Percentiles rank a stretch among this genome's conserved stretches.
phyloP scores from a whole-genome alignment of 2,797 vertebrate species.

The Coregonus sp. region DNA sequence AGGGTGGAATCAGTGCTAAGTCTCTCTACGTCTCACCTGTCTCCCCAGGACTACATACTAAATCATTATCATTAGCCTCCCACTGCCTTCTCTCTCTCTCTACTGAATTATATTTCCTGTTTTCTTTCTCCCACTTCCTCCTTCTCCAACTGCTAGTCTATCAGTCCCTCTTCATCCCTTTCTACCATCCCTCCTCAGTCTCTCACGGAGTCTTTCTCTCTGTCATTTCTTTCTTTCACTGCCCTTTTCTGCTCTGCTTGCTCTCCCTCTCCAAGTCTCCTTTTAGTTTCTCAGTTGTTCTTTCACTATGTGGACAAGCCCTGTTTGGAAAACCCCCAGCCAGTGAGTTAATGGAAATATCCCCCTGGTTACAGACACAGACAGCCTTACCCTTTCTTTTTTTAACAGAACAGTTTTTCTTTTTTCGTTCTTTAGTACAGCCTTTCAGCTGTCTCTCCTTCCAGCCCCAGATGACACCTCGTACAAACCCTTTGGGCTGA shows the following conservation, averaged over 20 bases:
- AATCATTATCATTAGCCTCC: neutral
- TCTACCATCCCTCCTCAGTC: too few species aligned
- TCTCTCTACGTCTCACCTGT: conserved; percentile 50
- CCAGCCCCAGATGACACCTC: conserved; percentile 16
- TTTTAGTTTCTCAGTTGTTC: neutral
- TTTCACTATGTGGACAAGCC: conserved; percentile 53
- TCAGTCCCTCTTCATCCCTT: conserved; percentile 19
- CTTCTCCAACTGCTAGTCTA: conserved; percentile 26
- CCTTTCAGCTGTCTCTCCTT: conserved; percentile 28
- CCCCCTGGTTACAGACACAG: conserved; percentile 69
- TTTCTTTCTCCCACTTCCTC: neutral
- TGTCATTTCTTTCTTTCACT: conserved; percentile 21
- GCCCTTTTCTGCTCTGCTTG: conserved; percentile 34
- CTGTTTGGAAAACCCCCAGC: conserved; percentile 64
- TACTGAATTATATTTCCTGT: neutral
- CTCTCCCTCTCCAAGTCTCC: conserved; percentile 4
- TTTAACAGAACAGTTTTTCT: conserved; percentile 53
- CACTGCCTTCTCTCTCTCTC: conserved; percentile 9
- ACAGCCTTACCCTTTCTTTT: conserved; percentile 55
- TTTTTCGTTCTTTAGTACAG: conserved; percentile 44
- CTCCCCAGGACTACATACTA: conserved; percentile 20
- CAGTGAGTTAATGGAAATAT: conserved; percentile 74
- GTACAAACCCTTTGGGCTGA: conserved; percentile 44
- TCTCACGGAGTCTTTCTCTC: conserved; percentile 1
- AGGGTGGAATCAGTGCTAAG: conserved; percentile 40